Percentiles rank a stretch among this genome's conserved stretches.
Conservation (phyloP, 2,113 vertebrate species). For the Cottus gobio region DNA sequence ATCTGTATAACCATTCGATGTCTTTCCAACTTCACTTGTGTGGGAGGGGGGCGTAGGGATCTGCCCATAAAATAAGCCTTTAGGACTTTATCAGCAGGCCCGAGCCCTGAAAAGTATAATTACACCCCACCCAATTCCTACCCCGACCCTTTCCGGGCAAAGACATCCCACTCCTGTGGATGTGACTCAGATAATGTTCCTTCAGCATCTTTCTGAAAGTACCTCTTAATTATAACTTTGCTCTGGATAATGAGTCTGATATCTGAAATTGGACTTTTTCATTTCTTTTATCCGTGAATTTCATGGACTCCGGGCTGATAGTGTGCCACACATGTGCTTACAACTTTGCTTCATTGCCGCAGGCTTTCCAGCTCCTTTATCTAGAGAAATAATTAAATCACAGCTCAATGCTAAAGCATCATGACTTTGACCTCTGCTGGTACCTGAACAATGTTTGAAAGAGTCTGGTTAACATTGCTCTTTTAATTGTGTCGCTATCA, state of each 20-base stretch:
- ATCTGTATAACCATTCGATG: conserved; percentile 73
- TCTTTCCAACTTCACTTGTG: conserved; percentile 39
- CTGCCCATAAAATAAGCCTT: conserved; percentile 27
- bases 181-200: conserved; percentile 45
- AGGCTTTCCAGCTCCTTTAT: conserved; percentile 39
- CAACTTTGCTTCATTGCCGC: conserved; percentile 8
- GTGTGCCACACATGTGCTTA: neutral
- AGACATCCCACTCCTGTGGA: conserved; percentile 18
- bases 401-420: conserved; percentile 22
- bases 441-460: neutral
- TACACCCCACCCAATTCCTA: neutral
- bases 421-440: conserved; percentile 27
- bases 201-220: conserved; percentile 46
- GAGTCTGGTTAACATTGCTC: neutral
- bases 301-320: conserved; percentile 34
- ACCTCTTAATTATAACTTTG: conserved; percentile 65
- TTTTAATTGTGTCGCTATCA: neutral
- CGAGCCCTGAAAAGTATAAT: conserved; percentile 40
- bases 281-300: conserved; percentile 50
- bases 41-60: neutral
- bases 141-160: conserved; percentile 9
- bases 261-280: conserved; percentile 69
- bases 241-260: conserved; percentile 63
- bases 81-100: conserved; percentile 33
- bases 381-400: conserved; percentile 56